Evolutionary conservation across 2,888 invertebrate species (phyloP).

Genomic region (Cryptophagus acutangulus): DNA sequence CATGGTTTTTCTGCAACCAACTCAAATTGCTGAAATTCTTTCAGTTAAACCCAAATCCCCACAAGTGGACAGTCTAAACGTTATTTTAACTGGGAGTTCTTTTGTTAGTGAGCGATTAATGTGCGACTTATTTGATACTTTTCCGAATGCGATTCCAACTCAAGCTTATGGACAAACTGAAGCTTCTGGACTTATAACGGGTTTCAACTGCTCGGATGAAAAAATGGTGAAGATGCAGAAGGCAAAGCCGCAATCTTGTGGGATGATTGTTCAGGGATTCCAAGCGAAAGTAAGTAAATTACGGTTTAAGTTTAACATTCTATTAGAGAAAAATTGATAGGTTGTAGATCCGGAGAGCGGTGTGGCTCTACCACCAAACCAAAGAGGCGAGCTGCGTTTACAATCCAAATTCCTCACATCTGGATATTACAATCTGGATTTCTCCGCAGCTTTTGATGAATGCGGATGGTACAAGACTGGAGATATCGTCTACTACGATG

Average conservation of each 20-base stretch:
- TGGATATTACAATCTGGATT: conserved; percentile 49
- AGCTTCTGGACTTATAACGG: neutral
- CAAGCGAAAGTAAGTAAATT: too few species aligned
- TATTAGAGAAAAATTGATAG: conserved; percentile 37
- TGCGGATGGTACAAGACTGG: conserved; percentile 51
- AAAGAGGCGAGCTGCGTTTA: conserved; percentile 52
- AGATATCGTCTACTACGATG: conserved; percentile 50
- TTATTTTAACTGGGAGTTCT: conserved; percentile 13
- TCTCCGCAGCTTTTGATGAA: conserved; percentile 42
- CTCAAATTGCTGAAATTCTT: neutral
- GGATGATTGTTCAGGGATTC: neutral
- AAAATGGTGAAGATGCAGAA: neutral
- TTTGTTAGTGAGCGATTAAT: conserved; percentile 13
- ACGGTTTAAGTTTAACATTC: neutral
- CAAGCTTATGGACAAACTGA: conserved; percentile 20
- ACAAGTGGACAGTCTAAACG: conserved; percentile 10
- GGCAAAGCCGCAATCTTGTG: conserved; percentile 1
- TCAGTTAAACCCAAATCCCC: neutral
- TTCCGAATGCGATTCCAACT: conserved; percentile 13
- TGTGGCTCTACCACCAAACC: conserved; percentile 47
- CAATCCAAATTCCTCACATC: conserved; percentile 36
- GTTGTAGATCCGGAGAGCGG: conserved; percentile 48
- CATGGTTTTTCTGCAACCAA: neutral
- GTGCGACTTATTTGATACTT: conserved; percentile 12
- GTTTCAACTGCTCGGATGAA: neutral